Evolutionary conservation across 2,888 invertebrate genomes (phyloP).

Genomic region (Mechanitis messenoides): DNA sequence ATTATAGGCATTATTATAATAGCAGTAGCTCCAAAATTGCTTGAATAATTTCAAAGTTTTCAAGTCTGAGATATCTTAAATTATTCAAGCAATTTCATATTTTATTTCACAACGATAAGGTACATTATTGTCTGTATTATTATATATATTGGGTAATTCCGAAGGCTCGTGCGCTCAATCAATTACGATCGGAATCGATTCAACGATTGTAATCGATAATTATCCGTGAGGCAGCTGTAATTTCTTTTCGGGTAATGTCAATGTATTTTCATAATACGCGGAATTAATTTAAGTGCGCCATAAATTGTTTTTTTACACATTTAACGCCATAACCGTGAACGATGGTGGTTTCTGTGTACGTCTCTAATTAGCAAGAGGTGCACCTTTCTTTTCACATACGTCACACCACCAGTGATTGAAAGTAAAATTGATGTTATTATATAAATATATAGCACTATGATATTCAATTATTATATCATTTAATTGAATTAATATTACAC

Average conservation of each 20-base stretch:
- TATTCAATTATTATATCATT: too few relatives aligned
- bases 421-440: too few relatives aligned
- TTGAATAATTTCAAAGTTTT: slow-evolving; percentile 5
- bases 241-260: slow-evolving; percentile 41
- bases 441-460: too few relatives aligned
- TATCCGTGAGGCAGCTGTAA: slow-evolving; percentile 58
- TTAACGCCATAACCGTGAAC: slow-evolving; percentile 13
- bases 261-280: slow-evolving; percentile 28
- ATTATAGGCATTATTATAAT: slow-evolving; percentile 8
- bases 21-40: slow-evolving; percentile 9
- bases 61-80: neutral
- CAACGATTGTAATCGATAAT: slow-evolving; percentile 66
- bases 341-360: neutral
- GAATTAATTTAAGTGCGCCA: slow-evolving; percentile 23
- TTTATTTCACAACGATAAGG: neutral
- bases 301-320: slow-evolving; percentile 14
- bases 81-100: slow-evolving; percentile 8
- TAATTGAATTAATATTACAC: too few relatives aligned
- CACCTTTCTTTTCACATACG: neutral
- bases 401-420: too few relatives aligned
- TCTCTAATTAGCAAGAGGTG: neutral
- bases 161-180: slow-evolving; percentile 58
- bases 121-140: slow-evolving; percentile 12
- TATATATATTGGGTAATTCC: slow-evolving; percentile 21
- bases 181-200: slow-evolving; percentile 65